A percentile compares a stretch with the other conserved stretches of the same genome.
phyloP scores from a whole-genome alignment of 2,113 vertebrate species.

The Cnemophilus loriae region DNA sequence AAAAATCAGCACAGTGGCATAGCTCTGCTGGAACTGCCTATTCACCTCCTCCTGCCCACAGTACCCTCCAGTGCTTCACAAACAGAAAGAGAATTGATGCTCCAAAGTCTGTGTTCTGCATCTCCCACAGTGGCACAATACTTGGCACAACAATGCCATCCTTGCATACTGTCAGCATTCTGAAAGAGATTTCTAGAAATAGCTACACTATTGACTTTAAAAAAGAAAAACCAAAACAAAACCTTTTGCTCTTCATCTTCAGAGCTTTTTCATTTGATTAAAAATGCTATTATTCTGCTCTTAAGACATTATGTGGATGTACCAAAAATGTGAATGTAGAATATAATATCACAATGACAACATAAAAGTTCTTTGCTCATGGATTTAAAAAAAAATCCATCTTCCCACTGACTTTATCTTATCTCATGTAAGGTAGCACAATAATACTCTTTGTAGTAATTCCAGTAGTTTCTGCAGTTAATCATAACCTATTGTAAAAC shows the following conservation, averaged over 20 bases:
- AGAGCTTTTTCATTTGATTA: not conserved
- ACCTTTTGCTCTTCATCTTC: not conserved
- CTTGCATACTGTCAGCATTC: not conserved
- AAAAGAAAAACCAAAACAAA: not conserved
- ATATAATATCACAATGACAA: not conserved
- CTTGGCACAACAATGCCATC: not conserved
- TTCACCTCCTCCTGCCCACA: not conserved
- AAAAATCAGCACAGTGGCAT: not conserved
- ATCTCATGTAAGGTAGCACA: not conserved
- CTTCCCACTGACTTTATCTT: not conserved
- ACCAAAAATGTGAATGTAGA: not conserved
- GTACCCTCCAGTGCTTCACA: not conserved
- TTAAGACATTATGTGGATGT: not conserved
- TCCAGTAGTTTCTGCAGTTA: not conserved
- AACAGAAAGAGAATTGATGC: not conserved
- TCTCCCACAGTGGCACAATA: not conserved
- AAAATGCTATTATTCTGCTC: not conserved
- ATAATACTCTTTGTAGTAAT: not conserved
- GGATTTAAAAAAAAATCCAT: not conserved
- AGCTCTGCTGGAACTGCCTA: not conserved
- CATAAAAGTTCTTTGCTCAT: not conserved
- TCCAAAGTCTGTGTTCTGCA: not conserved
- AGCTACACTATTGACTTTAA: not conserved
- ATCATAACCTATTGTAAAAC: not conserved
- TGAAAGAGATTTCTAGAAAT: not conserved